Conservation (phyloP, 2,797 vertebrate species). For the Champsocephalus gunnari region DNA sequence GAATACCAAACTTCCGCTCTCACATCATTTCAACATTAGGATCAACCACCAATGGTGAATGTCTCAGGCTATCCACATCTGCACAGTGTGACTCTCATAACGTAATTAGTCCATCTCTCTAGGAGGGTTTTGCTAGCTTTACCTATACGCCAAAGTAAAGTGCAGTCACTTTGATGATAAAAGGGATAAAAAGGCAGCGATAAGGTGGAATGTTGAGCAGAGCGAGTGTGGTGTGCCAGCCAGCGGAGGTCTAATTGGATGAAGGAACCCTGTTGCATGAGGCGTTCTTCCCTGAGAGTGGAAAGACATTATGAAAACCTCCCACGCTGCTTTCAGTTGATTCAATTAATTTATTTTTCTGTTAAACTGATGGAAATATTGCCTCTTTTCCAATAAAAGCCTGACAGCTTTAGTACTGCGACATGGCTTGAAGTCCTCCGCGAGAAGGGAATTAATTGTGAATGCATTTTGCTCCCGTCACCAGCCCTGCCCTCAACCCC, state of each 20-base stretch:
- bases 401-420: constrained; percentile 75
- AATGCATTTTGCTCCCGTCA: constrained; percentile 61
- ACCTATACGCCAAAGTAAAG: constrained; percentile 83
- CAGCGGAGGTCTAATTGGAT: constrained; percentile 85
- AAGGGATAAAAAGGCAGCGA: constrained; percentile 79
- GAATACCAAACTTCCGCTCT: constrained; percentile 39
- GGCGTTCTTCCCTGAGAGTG: constrained; percentile 74
- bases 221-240: constrained; percentile 71
- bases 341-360: constrained; percentile 84
- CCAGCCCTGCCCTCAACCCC: constrained; percentile 43
- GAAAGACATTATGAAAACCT: constrained; percentile 82
- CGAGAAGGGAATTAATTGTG: constrained; percentile 66
- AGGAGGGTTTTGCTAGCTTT: constrained; percentile 79
- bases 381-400: constrained; percentile 81
- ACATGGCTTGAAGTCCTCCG: constrained; percentile 66
- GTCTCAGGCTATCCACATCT: constrained; percentile 59
- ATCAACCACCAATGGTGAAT: constrained; percentile 55
- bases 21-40: constrained; percentile 55
- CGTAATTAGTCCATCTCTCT: constrained; percentile 83
- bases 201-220: constrained; percentile 79
- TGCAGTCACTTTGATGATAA: constrained; percentile 85
- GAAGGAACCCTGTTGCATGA: constrained; percentile 84
- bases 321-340: constrained; percentile 82
- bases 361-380: constrained; percentile 84
- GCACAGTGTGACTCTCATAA: constrained; percentile 81